A percentile compares a stretch with the other conserved stretches of the same genome.
Evolutionary conservation across 2,888 invertebrate species (phyloP).

Genomic region (Hyles lineata): DNA sequence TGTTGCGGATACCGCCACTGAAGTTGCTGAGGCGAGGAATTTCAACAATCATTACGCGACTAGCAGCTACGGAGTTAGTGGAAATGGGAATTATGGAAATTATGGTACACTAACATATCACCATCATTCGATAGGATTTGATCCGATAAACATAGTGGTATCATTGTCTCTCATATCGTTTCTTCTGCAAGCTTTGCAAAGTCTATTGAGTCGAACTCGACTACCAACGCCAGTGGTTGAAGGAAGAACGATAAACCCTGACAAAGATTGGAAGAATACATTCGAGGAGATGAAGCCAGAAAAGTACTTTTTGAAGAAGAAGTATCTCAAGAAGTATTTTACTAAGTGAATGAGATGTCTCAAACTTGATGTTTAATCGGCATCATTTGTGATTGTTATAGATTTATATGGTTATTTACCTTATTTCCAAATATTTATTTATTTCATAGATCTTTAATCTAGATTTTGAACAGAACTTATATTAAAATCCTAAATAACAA

Average conservation of each 20-base stretch:
- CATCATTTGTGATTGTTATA: too few relatives aligned
- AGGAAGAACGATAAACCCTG: slow-evolving; percentile 60
- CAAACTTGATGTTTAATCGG: neutral
- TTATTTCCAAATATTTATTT: too few relatives aligned
- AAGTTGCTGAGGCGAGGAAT: slow-evolving; percentile 56
- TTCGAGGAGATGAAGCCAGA: slow-evolving; percentile 57
- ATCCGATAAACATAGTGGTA: slow-evolving; percentile 79
- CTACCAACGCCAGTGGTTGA: slow-evolving; percentile 73
- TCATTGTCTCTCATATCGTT: slow-evolving; percentile 79
- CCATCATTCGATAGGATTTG: slow-evolving; percentile 81
- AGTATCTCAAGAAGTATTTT: slow-evolving; percentile 60
- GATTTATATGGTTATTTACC: too few relatives aligned
- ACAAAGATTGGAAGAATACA: slow-evolving; percentile 63
- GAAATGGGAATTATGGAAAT: slow-evolving; percentile 63
- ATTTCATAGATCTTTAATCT: too few relatives aligned
- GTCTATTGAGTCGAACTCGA: slow-evolving; percentile 67
- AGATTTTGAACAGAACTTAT: too few relatives aligned
- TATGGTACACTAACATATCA: slow-evolving; percentile 69
- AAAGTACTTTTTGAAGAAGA: slow-evolving; percentile 62
- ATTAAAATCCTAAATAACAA: too few relatives aligned
- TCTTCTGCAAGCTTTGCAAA: slow-evolving; percentile 76
- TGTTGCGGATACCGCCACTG: slow-evolving; percentile 45
- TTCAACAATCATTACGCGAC: slow-evolving; percentile 65
- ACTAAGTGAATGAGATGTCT: slow-evolving; percentile 39
- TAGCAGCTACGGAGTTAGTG: slow-evolving; percentile 68